Conservation (phyloP, 2,797 vertebrate genomes). For the Anniella stebbinsi region DNA sequence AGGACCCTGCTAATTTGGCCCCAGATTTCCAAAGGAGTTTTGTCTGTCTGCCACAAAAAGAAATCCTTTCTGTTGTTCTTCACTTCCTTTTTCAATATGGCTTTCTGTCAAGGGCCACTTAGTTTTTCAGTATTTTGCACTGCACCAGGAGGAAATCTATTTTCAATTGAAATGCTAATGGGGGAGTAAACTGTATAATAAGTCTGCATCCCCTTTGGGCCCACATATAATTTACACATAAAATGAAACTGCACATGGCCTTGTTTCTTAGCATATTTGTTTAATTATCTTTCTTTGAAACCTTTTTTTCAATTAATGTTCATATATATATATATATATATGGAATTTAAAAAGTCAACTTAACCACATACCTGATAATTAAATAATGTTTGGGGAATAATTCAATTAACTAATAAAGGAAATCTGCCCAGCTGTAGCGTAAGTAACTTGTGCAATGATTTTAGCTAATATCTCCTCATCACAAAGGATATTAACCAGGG, state of each 20-base stretch:
- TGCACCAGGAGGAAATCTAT: conserved; percentile 66
- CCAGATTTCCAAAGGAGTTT: conserved; percentile 57
- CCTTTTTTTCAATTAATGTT: conserved; percentile 82
- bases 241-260: conserved; percentile 81
- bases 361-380: conserved; percentile 81
- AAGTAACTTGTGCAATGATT: conserved; percentile 59
- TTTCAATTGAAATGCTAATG: conserved; percentile 80
- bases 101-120: conserved; percentile 40
- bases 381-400: conserved; percentile 80
- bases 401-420: conserved; percentile 74
- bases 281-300: conserved; percentile 82
- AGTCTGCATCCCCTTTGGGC: conserved; percentile 78
- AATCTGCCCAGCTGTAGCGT: conserved; percentile 73
- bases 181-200: conserved; percentile 75
- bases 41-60: conserved; percentile 23
- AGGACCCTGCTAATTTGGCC: not conserved
- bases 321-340: conserved; percentile 76
- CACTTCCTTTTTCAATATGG: conserved; percentile 21
- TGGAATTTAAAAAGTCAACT: conserved; percentile 77
- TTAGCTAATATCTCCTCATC: conserved; percentile 47
- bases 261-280: conserved; percentile 81
- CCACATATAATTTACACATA: conserved; percentile 83
- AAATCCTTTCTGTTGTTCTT: conserved; percentile 36
- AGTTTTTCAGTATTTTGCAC: conserved; percentile 65
- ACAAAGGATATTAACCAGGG: conserved; percentile 9